phyloP scores from a whole-genome alignment of 37 sponge, comb jelly and placozoan genomes.

The Oopsacas minuta region DNA sequence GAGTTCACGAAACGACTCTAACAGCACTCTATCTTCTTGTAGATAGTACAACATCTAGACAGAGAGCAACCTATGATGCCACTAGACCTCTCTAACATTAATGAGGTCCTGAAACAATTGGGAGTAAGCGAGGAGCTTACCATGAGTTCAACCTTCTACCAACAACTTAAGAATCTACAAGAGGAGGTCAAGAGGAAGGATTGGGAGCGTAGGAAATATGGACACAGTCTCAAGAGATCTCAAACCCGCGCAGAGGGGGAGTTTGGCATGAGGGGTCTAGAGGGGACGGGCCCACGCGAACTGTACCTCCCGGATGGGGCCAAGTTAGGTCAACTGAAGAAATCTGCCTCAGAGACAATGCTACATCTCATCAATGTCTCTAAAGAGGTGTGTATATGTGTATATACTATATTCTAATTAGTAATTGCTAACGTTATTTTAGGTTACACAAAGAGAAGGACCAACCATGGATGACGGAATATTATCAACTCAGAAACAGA shows the following conservation, averaged over 20 bases:
- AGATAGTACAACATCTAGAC: neutral
- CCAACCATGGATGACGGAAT: conserved; percentile 10
- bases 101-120: neutral
- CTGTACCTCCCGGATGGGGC: neutral
- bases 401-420: neutral
- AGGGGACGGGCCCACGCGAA: neutral
- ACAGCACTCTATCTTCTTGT: neutral
- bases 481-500: neutral
- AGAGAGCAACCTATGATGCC: neutral
- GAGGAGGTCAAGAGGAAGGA: neutral
- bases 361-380: neutral
- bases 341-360: neutral
- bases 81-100: neutral
- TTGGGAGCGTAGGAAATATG: neutral
- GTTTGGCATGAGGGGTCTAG: neutral
- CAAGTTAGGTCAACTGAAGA: neutral
- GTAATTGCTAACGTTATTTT: neutral
- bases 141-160: conserved; percentile 1
- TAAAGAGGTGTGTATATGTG: conserved; percentile 14
- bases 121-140: neutral
- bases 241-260: neutral
- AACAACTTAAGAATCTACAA: neutral
- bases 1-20: too few relatives aligned
- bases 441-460: neutral
- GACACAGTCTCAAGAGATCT: conserved; percentile 1